phyloP scores from a whole-genome alignment of 2,113 vertebrate genomes.

The Tetraodon nigroviridis region DNA sequence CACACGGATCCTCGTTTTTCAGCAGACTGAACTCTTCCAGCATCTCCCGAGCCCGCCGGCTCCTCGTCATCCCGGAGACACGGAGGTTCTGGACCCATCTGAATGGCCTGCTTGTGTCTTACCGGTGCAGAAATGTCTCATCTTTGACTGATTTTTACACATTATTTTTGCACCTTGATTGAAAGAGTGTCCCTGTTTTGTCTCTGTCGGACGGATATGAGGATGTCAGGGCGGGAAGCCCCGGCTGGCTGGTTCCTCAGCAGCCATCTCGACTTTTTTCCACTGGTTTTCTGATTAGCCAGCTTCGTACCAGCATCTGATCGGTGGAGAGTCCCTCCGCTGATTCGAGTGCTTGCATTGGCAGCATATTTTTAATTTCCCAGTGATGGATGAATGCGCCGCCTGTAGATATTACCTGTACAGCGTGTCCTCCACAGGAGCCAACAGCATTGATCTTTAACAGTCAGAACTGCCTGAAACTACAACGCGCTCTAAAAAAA shows the following conservation, averaged over 20 bases:
- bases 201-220: background rate
- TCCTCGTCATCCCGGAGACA: constrained; percentile 15
- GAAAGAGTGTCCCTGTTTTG: constrained; percentile 9
- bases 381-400: constrained; percentile 38
- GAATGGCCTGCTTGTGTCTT: constrained; percentile 27
- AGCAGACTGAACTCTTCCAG: constrained; percentile 23
- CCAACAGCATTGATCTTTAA: constrained; percentile 31
- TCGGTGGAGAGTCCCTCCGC: constrained; percentile 17
- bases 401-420: constrained; percentile 62
- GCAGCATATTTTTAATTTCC: constrained; percentile 25
- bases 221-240: constrained; percentile 22
- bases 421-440: constrained; percentile 52
- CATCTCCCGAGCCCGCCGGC: constrained; percentile 12
- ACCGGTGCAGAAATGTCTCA: constrained; percentile 11
- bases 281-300: constrained; percentile 3
- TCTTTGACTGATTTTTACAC: constrained; percentile 28
- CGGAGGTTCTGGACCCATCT: constrained; percentile 14
- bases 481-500: constrained; percentile 41
- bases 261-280: constrained; percentile 16
- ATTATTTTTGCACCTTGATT: constrained; percentile 34
- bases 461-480: constrained; percentile 39
- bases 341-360: constrained; percentile 36
- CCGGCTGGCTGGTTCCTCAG: constrained; percentile 9
- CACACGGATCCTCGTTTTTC: no score
- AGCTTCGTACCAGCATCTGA: constrained; percentile 18